Evolutionary conservation across 2,113 vertebrate genomes (phyloP), one percentile per base, ranked within the genome.

Genomic region (Gobius niger): DNA sequence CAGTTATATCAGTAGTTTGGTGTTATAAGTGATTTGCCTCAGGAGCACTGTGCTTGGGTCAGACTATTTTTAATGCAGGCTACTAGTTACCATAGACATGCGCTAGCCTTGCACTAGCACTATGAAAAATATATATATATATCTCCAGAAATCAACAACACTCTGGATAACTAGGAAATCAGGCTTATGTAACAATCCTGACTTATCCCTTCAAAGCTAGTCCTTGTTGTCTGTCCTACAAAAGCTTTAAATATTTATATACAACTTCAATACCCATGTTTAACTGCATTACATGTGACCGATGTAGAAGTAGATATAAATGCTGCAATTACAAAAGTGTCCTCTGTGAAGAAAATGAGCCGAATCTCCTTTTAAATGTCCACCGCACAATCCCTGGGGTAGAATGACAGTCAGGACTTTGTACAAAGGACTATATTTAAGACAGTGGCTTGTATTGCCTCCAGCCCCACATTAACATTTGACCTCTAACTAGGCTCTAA

Each of bases 401-500:
- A 63, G 74, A 80, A 76, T 72, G 67, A 73, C 61, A 75, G 16
- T 70, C 46, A 16, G 50, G 69, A 44, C 72, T 77, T 71, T 65
- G 73, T 65, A 83, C 80, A 78, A 83, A 86, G 66, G 57, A 34
- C 67, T 83, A 78, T 77, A 83, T 83, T 86, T 86, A 81, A 81
- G 78, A 82, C 65, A 60, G 67, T 85, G 74, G 62, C 75, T 82
- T 76, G 73, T 82, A 80, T 81, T 18, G 78, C 77, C 83, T 82
- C 72, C 13, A 80, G 88, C 88, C 83, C 24, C 79, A 77, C 65
- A 77, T 88, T 85, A 85, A 88, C 85, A 80, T 73, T 62, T 83
- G 81, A 90, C 82, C 85, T 83, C 70, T 63, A 78, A 80, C 72
- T 73, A 81, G 64, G 74, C 75, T 57, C 80, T 80, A 77, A 74